Base-by-base conservation (phyloP, 2,113 vertebrate genomes). In the Scolopax mira region DNA sequence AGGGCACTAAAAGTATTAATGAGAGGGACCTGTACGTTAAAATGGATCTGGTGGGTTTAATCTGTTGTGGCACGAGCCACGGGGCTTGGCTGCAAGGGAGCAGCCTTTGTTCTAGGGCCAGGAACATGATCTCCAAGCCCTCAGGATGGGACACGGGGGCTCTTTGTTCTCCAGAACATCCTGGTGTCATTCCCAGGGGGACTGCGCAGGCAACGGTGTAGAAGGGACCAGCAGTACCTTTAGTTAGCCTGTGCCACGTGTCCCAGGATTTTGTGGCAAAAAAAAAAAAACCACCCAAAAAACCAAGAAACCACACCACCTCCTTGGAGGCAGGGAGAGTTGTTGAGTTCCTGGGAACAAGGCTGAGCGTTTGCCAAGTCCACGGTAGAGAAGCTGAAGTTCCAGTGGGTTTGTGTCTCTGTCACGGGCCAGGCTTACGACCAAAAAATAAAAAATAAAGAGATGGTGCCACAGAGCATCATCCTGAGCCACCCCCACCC, bases 111-210 rank as follows among this genome's bases (percentile, higher is more conserved):
- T 67, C 62, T 61, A 41, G 33, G 77, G 51, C 48, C 61, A 48
- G 78, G 52, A 86, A 21, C 10, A 25, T 65, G 4, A 4, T 37
- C 70, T 61, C 52, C 35, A 6, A 7, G 80, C 60, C 44, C 57
- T 72, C 66, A 69, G 89, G 74, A 4, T 27, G 54, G 69, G 65
- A 51, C 11, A 4, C 0, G 6, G 22, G 24, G 33, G 41, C 44
- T 11, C 46, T 39, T 39, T 27, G 41, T 57, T 23, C 54, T 28
- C 60, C 82, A 74, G 28, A 69, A 49, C 23, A 15, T 21, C 42
- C 75, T 31, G 0, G 0, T 7, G 55, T 9, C 6, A 0, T 44
- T 75, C 15, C 1, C 1, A 0, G 1, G 41, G 48, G 74, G 28
- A 21, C 25, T 33, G 17, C 31, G 42, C 37, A n/a, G 78, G 9